Evolutionary conservation across 1,140 invertebrate species (phyloP).

Genomic region (Drosophila bocki): DNA sequence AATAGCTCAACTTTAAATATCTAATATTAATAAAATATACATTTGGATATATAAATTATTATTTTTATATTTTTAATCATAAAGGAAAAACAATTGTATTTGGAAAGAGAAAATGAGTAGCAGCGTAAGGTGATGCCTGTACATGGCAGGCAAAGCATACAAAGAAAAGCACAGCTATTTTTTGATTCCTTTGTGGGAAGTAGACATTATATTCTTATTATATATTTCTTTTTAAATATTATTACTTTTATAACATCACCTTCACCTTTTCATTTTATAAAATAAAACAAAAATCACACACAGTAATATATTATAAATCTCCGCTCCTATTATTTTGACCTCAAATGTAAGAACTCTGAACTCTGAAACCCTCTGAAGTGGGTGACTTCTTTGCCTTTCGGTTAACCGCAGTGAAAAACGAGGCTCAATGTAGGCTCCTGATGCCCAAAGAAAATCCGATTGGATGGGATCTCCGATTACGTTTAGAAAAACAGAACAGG

Average conservation of each 20-base stretch:
- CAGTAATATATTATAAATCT: neutral
- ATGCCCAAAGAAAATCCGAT: constrained; percentile 3
- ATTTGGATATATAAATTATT: neutral
- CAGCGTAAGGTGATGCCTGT: neutral
- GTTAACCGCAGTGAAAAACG: constrained; percentile 40
- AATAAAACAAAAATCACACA: neutral
- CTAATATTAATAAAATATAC: no score
- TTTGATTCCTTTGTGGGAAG: no score
- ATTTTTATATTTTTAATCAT: no score
- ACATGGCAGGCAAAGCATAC: neutral
- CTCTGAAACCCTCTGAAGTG: constrained; percentile 31
- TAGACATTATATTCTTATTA: neutral
- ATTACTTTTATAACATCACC: neutral
- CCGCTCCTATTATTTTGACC: neutral
- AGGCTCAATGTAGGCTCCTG: neutral
- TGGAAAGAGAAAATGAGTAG: no score
- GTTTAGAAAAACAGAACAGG: constrained; percentile 16
- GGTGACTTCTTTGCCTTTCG: constrained; percentile 22
- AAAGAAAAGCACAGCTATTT: no score
- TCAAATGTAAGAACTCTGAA: neutral
- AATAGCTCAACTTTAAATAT: neutral
- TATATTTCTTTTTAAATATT: neutral
- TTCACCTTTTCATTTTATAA: neutral
- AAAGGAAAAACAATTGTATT: no score
- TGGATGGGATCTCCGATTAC: constrained; percentile 38